Percentiles rank a stretch among this genome's conserved stretches.
Conservation (phyloP, 2,888 invertebrate species). For the Phymatocera aterrima region DNA sequence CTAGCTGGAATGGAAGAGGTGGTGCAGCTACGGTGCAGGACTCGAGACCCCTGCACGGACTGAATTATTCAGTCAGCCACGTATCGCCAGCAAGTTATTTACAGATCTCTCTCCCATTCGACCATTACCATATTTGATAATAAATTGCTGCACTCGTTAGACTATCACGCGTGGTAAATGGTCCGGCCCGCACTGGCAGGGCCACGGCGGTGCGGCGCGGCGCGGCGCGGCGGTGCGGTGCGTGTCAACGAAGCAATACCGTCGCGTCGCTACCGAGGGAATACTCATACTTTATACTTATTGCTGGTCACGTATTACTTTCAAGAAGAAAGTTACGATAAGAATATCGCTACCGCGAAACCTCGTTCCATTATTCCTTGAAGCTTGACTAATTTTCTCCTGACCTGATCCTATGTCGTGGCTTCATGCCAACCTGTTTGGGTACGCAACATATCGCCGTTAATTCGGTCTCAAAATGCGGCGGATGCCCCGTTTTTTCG, state of each 20-base stretch:
- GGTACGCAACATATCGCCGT: no score
- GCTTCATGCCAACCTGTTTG: background rate
- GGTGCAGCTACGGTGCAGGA: no score
- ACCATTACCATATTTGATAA: constrained; percentile 41
- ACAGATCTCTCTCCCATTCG: constrained; percentile 40
- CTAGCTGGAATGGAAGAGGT: background rate
- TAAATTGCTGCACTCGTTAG: constrained; percentile 32
- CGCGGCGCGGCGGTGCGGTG: background rate
- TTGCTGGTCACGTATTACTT: constrained; percentile 2
- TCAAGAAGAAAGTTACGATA: constrained; percentile 17
- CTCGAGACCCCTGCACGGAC: no score
- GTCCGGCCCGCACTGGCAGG: background rate
- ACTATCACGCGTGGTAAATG: constrained; percentile 13
- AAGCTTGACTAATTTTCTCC: background rate
- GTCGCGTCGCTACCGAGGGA: background rate
- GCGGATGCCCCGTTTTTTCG: no score
- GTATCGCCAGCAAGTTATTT: constrained; percentile 27
- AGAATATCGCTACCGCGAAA: background rate
- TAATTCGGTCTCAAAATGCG: no score
- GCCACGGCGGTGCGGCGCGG: background rate
- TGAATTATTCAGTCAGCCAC: constrained; percentile 43
- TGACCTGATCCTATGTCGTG: background rate
- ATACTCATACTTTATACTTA: no score
- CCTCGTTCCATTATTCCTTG: background rate
- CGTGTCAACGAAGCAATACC: background rate